phyloP scores from a whole-genome alignment of 2,797 vertebrate genomes.

The Sebastes minor region DNA sequence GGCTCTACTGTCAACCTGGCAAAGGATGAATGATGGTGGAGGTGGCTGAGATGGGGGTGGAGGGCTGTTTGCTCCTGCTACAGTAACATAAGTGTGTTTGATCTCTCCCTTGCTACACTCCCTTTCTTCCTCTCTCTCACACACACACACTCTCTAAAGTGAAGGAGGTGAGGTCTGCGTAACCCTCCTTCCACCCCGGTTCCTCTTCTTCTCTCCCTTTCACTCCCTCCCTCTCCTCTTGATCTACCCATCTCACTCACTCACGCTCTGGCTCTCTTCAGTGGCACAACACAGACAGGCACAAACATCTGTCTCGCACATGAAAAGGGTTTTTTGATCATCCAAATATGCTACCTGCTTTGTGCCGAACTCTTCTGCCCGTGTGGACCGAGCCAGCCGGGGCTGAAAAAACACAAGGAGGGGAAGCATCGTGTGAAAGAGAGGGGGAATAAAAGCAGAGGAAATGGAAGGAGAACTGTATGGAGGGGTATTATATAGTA shows the following conservation, averaged over 20 bases:
- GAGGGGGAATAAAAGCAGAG: neutral
- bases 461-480: neutral
- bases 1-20: neutral
- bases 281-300: slow-evolving; percentile 42
- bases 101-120: slow-evolving; percentile 8
- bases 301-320: slow-evolving; percentile 79
- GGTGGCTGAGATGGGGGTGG: slow-evolving; percentile 8
- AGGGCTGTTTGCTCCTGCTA: slow-evolving; percentile 4
- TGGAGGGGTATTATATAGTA: neutral
- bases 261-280: slow-evolving; percentile 42
- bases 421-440: slow-evolving; percentile 1
- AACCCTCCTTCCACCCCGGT: neutral
- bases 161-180: slow-evolving; percentile 34
- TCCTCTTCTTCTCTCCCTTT: slow-evolving; percentile 1
- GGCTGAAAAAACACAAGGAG: slow-evolving; percentile 7
- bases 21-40: slow-evolving; percentile 32
- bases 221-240: neutral
- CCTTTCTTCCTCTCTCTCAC: neutral
- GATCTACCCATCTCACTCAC: slow-evolving; percentile 41
- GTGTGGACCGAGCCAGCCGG: slow-evolving; percentile 4
- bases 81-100: slow-evolving; percentile 31
- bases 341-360: slow-evolving; percentile 67
- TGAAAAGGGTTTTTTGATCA: slow-evolving; percentile 61
- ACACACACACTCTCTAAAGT: slow-evolving; percentile 4
- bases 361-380: neutral